These are phyloP conservation scores for Latheticus oryzae DNA, from an alignment of 2,888 invertebrate species.

Conservation along the genomic window DNA sequence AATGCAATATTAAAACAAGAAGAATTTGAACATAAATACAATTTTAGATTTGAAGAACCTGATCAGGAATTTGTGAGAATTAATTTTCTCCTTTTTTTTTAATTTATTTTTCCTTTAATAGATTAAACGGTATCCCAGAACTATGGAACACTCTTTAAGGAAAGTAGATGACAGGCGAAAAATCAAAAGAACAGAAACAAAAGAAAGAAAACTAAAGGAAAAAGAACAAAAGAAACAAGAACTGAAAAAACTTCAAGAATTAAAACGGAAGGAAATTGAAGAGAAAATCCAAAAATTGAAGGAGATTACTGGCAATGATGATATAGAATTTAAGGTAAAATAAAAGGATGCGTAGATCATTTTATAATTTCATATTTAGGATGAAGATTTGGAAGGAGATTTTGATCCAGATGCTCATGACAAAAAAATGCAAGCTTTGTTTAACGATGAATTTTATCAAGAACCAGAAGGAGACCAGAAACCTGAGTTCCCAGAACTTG, in stretches of 20 bases:
- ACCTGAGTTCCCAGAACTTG: slow-evolving; percentile 86
- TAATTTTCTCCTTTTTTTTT: slow-evolving; percentile 19
- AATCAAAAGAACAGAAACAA: slow-evolving; percentile 80
- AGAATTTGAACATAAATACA: slow-evolving; percentile 93
- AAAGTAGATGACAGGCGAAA: slow-evolving; percentile 83
- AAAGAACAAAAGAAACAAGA: slow-evolving; percentile 87
- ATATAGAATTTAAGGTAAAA: slow-evolving; percentile 72
- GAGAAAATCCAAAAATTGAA: slow-evolving; percentile 88
- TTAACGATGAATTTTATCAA: slow-evolving; percentile 88
- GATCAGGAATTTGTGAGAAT: slow-evolving; percentile 88
- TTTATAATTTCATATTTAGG: slow-evolving; percentile 66
- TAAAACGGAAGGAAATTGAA: slow-evolving; percentile 90
- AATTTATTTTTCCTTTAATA: slow-evolving; percentile 59
- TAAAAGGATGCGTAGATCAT: too few relatives aligned
- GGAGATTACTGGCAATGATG: slow-evolving; percentile 87
- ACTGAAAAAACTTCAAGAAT: slow-evolving; percentile 84
- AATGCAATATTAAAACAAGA: slow-evolving; percentile 83
- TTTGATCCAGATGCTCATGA: slow-evolving; percentile 93
- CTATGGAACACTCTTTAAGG: slow-evolving; percentile 82
- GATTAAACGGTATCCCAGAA: slow-evolving; percentile 92
- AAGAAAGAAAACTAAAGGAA: slow-evolving; percentile 80
- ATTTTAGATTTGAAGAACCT: slow-evolving; percentile 97
- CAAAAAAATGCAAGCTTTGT: slow-evolving; percentile 84
- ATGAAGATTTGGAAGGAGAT: slow-evolving; percentile 87
- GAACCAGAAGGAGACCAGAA: slow-evolving; percentile 78